These are phyloP conservation scores for Melanostoma scalare DNA, from an alignment of 2,888 invertebrate species.

Conservation along the genomic window DNA sequence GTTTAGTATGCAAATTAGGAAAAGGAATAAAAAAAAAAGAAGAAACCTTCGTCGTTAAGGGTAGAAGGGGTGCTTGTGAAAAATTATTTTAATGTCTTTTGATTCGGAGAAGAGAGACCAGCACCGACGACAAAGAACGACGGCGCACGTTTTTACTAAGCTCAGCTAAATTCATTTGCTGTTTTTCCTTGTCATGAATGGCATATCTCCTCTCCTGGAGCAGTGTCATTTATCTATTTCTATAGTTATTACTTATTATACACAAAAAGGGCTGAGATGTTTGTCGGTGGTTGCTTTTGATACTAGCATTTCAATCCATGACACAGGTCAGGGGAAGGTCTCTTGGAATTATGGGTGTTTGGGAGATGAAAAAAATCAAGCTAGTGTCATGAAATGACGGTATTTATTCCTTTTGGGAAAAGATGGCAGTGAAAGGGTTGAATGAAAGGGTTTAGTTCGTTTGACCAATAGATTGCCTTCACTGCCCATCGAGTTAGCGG, in stretches of 20 bases:
- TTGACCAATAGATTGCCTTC: no score
- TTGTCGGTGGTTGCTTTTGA: conserved; percentile 28
- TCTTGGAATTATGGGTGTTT: background rate
- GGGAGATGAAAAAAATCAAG: no score
- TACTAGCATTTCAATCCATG: conserved; percentile 28
- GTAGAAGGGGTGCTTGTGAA: conserved; percentile 61
- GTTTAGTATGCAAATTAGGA: conserved; percentile 73
- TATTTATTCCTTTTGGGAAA: no score
- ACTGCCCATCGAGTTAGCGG: no score
- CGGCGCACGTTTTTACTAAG: conserved; percentile 60
- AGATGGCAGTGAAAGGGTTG: no score
- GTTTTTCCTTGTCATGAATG: conserved; percentile 29
- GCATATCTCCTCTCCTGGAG: conserved; percentile 36
- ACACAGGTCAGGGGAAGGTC: conserved; percentile 33
- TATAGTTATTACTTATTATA: conserved; percentile 9
- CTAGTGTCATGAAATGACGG: no score
- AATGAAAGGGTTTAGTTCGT: no score
- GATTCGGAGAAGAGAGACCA: conserved; percentile 57
- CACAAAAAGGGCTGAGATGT: conserved; percentile 35
- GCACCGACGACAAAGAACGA: conserved; percentile 33
- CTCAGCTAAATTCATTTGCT: conserved; percentile 65
- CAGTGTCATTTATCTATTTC: conserved; percentile 52
- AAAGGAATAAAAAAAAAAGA: conserved; percentile 55
- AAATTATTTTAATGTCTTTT: conserved; percentile 71
- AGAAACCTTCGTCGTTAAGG: conserved; percentile 49